Percentiles rank a stretch among this genome's conserved stretches.
These are phyloP conservation scores for Sebastes fasciatus DNA, from an alignment of 2,113 vertebrate genomes.

Conservation along the genomic window DNA sequence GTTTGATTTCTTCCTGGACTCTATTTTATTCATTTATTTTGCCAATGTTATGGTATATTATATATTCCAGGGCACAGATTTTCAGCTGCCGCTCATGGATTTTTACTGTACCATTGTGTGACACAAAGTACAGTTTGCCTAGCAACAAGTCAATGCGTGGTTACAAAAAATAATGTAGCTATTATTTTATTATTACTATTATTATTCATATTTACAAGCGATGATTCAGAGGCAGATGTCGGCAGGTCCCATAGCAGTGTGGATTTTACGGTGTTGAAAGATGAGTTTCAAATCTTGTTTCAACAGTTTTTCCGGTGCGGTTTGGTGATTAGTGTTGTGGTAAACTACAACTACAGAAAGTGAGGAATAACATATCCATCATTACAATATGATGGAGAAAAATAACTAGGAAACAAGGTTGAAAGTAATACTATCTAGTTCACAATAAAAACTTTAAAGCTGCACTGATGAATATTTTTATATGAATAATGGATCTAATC, in stretches of 20 bases:
- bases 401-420: not conserved
- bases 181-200: not conserved
- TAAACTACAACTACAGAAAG: not conserved
- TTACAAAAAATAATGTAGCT: not conserved
- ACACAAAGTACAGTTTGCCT: not conserved
- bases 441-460: not conserved
- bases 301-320: not conserved
- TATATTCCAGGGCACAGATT: not conserved
- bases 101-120: not conserved
- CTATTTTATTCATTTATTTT: not conserved
- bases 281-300: not conserved
- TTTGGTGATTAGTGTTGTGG: not conserved
- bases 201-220: not conserved
- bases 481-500: too few relatives aligned
- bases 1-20: not conserved
- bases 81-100: not conserved
- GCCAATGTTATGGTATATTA: not conserved
- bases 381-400: not conserved
- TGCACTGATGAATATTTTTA: not conserved
- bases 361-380: not conserved
- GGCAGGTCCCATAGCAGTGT: not conserved
- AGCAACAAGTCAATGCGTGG: slow-evolving; percentile 11
- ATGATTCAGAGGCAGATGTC: slow-evolving; percentile 19
- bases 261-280: not conserved
- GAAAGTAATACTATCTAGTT: not conserved